Conservation (phyloP, 2,797 vertebrate genomes). For the Spinus pinus region DNA sequence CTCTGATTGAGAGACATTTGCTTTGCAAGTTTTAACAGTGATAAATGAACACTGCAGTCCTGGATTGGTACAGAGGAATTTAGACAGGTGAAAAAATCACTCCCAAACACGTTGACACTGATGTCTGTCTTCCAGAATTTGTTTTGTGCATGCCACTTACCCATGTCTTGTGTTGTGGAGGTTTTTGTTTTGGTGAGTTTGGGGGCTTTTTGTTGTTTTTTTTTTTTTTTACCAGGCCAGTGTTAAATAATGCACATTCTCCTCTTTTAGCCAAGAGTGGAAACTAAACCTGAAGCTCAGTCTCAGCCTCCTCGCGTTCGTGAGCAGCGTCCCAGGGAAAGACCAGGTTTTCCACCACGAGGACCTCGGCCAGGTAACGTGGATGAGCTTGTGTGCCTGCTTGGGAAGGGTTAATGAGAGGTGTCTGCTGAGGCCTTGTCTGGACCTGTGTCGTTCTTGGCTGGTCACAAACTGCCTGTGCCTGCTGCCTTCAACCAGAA, state of each 20-base stretch:
- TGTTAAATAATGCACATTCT: conserved; percentile 18
- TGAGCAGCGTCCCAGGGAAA: conserved; percentile 91
- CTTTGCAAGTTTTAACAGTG: neutral
- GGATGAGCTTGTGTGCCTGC: neutral
- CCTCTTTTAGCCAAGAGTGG: conserved; percentile 83
- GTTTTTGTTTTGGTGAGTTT: neutral
- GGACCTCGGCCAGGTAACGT: conserved; percentile 87
- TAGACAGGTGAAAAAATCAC: conserved; percentile 27
- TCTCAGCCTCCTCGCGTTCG: conserved; percentile 83
- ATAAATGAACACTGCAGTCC: conserved; percentile 71
- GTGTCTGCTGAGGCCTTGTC: neutral
- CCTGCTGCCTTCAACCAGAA: neutral
- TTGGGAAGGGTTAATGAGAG: neutral
- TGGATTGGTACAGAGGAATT: conserved; percentile 80
- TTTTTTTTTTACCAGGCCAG: neutral
- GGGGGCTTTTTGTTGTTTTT: neutral
- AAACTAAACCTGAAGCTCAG: conserved; percentile 88
- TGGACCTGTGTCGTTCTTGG: neutral
- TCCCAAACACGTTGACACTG: neutral
- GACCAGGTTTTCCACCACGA: conserved; percentile 84
- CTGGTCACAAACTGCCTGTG: neutral
- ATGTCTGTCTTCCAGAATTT: neutral
- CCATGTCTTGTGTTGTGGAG: neutral
- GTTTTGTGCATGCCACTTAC: conserved; percentile 38
- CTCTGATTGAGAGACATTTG: neutral